A percentile compares a stretch with the other conserved stretches of the same genome.
Conservation (phyloP, 2,113 vertebrate species). For the Archocentrus centrarchus region DNA sequence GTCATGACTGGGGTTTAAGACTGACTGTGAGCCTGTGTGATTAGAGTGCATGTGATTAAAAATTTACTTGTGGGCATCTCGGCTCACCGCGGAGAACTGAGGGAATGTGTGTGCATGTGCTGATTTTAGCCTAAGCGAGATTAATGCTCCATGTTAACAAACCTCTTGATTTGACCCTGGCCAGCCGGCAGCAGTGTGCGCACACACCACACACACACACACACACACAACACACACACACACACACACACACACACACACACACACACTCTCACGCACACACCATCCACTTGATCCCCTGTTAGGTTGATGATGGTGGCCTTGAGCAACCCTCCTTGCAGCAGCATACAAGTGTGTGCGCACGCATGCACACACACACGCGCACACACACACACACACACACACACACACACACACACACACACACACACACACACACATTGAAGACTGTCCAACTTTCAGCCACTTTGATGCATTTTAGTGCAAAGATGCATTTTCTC, state of each 20-base stretch:
- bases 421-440: neutral
- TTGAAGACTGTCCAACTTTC: slow-evolving; percentile 38
- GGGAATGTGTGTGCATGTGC: slow-evolving; percentile 13
- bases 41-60: slow-evolving; percentile 61
- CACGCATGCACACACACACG: neutral
- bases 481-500: slow-evolving; percentile 22
- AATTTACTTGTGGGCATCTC: slow-evolving; percentile 53
- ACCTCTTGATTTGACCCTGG: slow-evolving; percentile 34
- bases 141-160: slow-evolving; percentile 60
- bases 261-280: neutral
- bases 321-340: slow-evolving; percentile 9
- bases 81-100: slow-evolving; percentile 20
- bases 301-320: slow-evolving; percentile 15
- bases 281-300: slow-evolving; percentile 5
- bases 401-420: neutral
- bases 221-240: neutral
- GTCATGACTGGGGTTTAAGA: slow-evolving; percentile 41
- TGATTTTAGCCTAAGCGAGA: slow-evolving; percentile 30
- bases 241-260: neutral
- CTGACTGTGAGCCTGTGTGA: slow-evolving; percentile 29
- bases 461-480: slow-evolving; percentile 48
- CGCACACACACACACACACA: neutral
- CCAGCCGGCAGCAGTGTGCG: neutral
- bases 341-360: neutral
- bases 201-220: neutral